A percentile compares a stretch with the other conserved stretches of the same genome.
phyloP scores from a whole-genome alignment of 2,888 invertebrate species.

The Sarcophaga caerulescens region DNA sequence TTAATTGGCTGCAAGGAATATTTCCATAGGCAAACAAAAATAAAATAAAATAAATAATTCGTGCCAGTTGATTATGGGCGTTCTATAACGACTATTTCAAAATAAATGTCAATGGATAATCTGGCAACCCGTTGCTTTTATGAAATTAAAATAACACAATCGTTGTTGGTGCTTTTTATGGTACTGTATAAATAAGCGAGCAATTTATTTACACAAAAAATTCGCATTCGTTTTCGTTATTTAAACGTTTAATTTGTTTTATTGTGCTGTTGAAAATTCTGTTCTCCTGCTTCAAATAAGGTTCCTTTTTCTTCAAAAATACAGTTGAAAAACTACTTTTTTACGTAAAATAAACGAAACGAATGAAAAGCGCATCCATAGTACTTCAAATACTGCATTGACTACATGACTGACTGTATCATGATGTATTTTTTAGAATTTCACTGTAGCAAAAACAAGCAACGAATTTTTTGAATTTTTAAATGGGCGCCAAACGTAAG shows the following conservation, averaged over 20 bases:
- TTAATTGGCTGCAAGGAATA: no score
- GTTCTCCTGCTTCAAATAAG: constrained; percentile 70
- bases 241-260: constrained; percentile 52
- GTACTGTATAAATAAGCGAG: constrained; percentile 29
- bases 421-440: no score
- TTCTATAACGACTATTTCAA: neutral
- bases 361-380: no score
- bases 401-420: no score
- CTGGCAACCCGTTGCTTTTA: neutral
- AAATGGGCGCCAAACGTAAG: neutral
- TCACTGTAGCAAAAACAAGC: no score
- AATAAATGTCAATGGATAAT: neutral
- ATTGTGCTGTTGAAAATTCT: constrained; percentile 51
- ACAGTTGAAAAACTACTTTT: constrained; percentile 69
- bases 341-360: neutral
- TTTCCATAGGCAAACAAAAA: no score
- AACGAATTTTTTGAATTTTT: neutral
- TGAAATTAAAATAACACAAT: neutral
- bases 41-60: no score
- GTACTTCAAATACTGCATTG: no score
- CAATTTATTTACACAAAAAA: constrained; percentile 1
- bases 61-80: neutral
- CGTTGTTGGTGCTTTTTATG: constrained; percentile 13
- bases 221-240: neutral
- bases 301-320: constrained; percentile 73